A percentile compares a stretch with the other conserved stretches of the same genome.
These are phyloP conservation scores for Physocephala rufipes DNA, from an alignment of 2,888 invertebrate genomes.

Conservation along the genomic window DNA sequence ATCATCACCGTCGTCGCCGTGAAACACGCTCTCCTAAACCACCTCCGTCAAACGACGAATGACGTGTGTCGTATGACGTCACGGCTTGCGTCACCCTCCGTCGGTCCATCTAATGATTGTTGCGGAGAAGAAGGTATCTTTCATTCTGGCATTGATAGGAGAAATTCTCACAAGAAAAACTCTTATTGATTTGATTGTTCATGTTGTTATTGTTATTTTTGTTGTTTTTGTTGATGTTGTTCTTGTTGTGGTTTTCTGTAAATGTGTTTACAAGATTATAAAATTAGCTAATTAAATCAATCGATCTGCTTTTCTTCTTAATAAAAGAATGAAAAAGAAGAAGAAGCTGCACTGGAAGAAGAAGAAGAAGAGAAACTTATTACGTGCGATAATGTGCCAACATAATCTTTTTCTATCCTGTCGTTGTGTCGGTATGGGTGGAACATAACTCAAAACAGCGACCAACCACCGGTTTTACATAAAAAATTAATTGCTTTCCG, in stretches of 20 bases:
- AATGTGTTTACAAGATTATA: constrained; percentile 26
- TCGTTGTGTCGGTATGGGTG: too few species aligned
- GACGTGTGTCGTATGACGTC: background rate
- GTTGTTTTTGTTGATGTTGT: constrained; percentile 7
- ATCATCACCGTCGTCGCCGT: too few species aligned
- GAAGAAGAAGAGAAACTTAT: background rate
- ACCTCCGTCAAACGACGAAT: background rate
- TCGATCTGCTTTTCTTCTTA: constrained; percentile 6
- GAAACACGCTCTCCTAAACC: too few species aligned
- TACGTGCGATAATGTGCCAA: background rate
- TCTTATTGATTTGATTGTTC: too few species aligned
- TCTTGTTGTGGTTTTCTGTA: background rate
- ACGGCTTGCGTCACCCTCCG: background rate
- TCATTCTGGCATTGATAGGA: background rate
- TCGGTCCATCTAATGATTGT: background rate
- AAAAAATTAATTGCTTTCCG: too few species aligned
- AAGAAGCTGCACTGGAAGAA: constrained; percentile 7
- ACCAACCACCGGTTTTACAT: too few species aligned
- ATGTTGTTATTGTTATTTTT: background rate
- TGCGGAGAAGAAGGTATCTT: background rate
- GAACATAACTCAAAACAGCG: too few species aligned
- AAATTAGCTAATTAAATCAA: constrained; percentile 15
- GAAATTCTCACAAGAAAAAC: too few species aligned
- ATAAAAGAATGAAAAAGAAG: background rate
- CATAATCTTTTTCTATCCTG: too few species aligned